Percentiles rank a stretch among this genome's conserved stretches.
Conservation (phyloP, 2,113 vertebrate species). For the Hypocryptadius cinnamomeus region DNA sequence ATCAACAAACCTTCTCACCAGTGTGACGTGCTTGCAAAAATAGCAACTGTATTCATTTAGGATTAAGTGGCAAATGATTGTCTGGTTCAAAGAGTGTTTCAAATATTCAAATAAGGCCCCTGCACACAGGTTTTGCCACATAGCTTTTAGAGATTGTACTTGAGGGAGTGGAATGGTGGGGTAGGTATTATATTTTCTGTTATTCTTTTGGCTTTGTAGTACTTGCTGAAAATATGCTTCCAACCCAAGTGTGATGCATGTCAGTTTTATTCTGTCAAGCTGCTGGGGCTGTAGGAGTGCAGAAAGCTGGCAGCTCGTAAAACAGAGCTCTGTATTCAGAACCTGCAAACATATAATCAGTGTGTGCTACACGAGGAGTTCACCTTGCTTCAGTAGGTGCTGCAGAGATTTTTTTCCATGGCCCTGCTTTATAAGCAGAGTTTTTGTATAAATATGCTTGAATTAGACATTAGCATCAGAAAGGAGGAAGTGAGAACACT, state of each 20-base stretch:
- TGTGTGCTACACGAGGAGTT: fast-evolving
- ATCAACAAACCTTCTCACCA: background rate
- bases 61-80: background rate
- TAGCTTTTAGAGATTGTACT: background rate
- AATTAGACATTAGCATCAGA: slow-evolving; percentile 15
- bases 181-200: background rate
- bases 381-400: background rate
- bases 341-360: background rate
- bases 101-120: background rate
- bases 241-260: background rate
- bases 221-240: background rate
- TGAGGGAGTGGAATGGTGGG: background rate
- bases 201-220: background rate
- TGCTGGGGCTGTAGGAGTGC: background rate
- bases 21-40: background rate
- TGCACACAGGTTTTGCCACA: background rate
- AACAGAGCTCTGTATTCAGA: background rate
- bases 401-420: background rate
- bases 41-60: background rate
- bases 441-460: background rate
- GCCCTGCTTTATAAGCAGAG: background rate
- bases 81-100: background rate
- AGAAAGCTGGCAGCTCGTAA: background rate
- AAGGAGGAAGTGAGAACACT: background rate
- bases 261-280: background rate